phyloP scores from a whole-genome alignment of 2,113 vertebrate genomes.

The Strix aluco region DNA sequence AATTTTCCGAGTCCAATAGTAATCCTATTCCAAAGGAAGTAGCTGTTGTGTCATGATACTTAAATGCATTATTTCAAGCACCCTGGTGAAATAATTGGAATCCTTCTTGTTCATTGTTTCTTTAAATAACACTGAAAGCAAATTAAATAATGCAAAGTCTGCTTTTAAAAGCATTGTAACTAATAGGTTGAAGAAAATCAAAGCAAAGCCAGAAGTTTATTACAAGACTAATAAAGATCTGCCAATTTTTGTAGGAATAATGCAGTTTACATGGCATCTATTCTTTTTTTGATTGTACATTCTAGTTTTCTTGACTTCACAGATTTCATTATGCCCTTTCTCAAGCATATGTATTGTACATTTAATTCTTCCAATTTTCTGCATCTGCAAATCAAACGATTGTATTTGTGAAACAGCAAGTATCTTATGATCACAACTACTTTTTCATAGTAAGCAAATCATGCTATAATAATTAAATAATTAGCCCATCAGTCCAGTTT shows the following conservation, averaged over 20 bases:
- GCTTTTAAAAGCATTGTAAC: not conserved
- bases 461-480: not conserved
- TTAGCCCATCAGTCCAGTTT: not conserved
- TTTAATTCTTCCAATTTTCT: not conserved
- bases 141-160: not conserved
- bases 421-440: not conserved
- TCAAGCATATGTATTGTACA: not conserved
- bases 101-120: not conserved
- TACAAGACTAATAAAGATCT: not conserved
- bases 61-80: not conserved
- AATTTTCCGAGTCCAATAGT: not conserved
- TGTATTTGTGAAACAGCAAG: not conserved
- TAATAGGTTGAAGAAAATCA: not conserved
- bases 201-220: not conserved
- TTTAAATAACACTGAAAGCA: not conserved
- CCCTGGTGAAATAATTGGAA: not conserved
- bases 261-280: not conserved
- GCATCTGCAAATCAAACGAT: not conserved
- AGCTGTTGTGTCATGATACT: constrained; percentile 59
- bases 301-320: not conserved
- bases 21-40: constrained; percentile 52
- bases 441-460: not conserved
- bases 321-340: not conserved
- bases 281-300: not conserved
- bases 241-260: not conserved